Percentiles rank a stretch among this genome's conserved stretches.
phyloP scores from a whole-genome alignment of 2,888 invertebrate genomes.

The Trissonchulus latispiculum region DNA sequence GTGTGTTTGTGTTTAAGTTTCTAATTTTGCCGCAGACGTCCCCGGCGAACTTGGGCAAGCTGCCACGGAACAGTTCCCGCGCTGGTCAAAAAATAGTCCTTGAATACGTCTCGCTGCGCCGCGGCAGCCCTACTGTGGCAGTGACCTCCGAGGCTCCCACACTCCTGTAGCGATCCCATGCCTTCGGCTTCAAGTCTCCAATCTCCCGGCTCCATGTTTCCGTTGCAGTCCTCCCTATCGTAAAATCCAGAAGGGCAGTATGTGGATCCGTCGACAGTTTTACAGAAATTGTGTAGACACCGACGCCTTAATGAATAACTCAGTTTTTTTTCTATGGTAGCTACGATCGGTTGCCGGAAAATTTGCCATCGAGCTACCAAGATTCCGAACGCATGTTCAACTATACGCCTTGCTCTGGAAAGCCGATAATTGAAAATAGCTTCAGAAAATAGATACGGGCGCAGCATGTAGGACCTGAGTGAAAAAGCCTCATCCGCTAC shows the following conservation, averaged over 20 bases:
- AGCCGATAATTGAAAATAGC: constrained; percentile 28
- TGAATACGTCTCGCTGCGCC: not conserved
- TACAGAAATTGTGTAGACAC: not conserved
- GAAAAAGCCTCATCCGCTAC: constrained; percentile 35
- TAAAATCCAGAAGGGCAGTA: not conserved
- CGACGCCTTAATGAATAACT: too few species aligned
- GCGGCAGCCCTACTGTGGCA: not conserved
- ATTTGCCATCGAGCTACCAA: not conserved
- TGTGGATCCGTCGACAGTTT: not conserved
- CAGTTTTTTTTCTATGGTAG: not conserved
- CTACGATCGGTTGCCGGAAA: not conserved
- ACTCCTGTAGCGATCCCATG: not conserved
- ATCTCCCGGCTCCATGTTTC: not conserved
- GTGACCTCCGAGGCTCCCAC: not conserved
- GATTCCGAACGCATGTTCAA: constrained; percentile 28
- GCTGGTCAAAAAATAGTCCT: not conserved
- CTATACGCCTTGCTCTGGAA: constrained; percentile 22
- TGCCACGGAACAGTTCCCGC: not conserved
- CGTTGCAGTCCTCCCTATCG: not conserved
- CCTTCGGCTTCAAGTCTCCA: not conserved
- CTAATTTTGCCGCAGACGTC: not conserved
- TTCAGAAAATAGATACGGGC: constrained; percentile 25
- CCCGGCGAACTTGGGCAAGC: not conserved
- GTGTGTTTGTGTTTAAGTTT: not conserved
- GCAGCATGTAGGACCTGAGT: constrained; percentile 28